A percentile compares a stretch with the other conserved stretches of the same genome.
These are phyloP conservation scores for Dastarcus helophoroides DNA, from an alignment of 2,888 invertebrate species.

Conservation along the genomic window DNA sequence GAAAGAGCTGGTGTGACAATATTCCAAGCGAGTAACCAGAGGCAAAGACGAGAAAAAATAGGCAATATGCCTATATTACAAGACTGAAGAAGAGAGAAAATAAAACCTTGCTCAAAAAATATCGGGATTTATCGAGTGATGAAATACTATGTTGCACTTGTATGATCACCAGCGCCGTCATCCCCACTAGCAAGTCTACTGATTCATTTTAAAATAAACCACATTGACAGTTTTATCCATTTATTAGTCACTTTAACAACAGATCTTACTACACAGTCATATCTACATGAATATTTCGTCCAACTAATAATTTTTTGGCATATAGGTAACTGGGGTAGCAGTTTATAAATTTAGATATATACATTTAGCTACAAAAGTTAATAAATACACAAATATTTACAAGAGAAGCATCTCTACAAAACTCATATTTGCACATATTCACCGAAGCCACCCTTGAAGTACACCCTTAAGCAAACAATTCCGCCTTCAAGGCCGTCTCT, in stretches of 20 bases:
- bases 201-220: no score
- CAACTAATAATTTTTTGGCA: slow-evolving; percentile 28
- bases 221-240: no score
- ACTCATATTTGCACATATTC: slow-evolving; percentile 5
- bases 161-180: no score
- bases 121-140: no score
- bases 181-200: no score
- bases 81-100: no score
- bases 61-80: no score
- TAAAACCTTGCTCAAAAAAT: no score
- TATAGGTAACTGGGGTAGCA: slow-evolving; percentile 31
- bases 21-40: no score
- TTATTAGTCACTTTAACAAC: slow-evolving; percentile 37
- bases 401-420: slow-evolving; percentile 8
- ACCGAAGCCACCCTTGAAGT: background rate
- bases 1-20: no score
- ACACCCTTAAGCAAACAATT: background rate
- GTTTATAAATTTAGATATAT: slow-evolving; percentile 22
- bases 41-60: no score
- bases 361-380: slow-evolving; percentile 17
- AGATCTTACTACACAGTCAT: slow-evolving; percentile 35
- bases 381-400: slow-evolving; percentile 11
- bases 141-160: no score
- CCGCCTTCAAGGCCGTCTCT: background rate
- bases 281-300: slow-evolving; percentile 26